A percentile compares a stretch with the other conserved stretches of the same genome.
These are phyloP conservation scores for Eubucco bourcierii DNA, from an alignment of 2,113 vertebrate genomes.

Conservation along the genomic window DNA sequence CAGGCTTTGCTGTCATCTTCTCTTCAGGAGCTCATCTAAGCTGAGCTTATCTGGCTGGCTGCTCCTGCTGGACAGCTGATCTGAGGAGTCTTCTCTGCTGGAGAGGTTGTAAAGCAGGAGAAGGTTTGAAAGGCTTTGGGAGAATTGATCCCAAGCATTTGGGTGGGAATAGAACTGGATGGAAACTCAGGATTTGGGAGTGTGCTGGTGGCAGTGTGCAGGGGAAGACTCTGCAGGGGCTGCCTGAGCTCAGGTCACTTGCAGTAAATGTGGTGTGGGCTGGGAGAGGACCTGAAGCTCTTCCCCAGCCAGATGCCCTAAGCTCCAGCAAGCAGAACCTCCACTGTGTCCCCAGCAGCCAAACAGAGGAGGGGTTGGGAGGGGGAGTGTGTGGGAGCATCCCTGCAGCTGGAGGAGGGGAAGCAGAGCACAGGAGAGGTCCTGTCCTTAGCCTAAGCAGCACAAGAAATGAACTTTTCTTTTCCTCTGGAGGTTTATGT, in stretches of 20 bases:
- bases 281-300: neutral
- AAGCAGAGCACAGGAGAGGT: neutral
- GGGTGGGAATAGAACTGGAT: neutral
- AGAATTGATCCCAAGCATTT: neutral
- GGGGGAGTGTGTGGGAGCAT: neutral
- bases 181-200: neutral
- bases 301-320: neutral
- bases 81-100: no score
- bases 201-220: neutral
- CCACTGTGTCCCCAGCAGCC: fast-evolving
- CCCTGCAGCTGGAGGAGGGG: neutral
- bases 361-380: neutral
- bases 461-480: slow-evolving; percentile 22
- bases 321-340: neutral
- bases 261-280: neutral
- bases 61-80: fast-evolving
- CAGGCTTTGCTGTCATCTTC: neutral
- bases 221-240: neutral
- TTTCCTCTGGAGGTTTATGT: slow-evolving; percentile 70
- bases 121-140: neutral
- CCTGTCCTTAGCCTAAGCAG: neutral
- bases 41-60: neutral
- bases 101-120: neutral
- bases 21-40: neutral
- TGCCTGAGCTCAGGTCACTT: neutral